phyloP scores from a whole-genome alignment of 2,113 vertebrate species.

The Pterocles orientalis region DNA sequence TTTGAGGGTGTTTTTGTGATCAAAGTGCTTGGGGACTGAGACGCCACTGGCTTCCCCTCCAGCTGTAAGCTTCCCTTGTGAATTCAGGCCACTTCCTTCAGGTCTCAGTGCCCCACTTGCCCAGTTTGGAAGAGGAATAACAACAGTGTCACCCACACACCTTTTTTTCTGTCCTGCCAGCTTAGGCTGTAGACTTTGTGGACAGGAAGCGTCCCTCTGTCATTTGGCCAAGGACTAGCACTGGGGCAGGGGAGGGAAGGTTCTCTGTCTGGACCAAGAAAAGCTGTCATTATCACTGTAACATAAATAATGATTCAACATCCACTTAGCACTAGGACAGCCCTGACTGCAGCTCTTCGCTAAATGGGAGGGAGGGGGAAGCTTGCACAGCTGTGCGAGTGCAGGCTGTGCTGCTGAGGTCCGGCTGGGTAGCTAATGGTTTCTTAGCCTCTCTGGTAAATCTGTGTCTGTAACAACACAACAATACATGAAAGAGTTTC shows the following conservation, averaged over 20 bases:
- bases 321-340: not conserved
- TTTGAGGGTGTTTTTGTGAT: not conserved
- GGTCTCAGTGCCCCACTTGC: not conserved
- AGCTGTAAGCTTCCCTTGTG: not conserved
- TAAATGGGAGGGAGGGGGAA: not conserved
- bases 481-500: not conserved
- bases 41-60: not conserved
- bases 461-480: not conserved
- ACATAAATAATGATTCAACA: slow-evolving; percentile 19
- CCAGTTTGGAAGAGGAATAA: not conserved
- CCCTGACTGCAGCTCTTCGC: not conserved
- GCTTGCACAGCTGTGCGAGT: not conserved
- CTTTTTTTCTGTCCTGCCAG: not conserved
- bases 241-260: not conserved
- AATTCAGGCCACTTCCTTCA: not conserved
- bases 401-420: not conserved
- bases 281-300: not conserved
- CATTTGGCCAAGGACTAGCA: not conserved
- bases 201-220: not conserved
- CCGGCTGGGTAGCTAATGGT: not conserved
- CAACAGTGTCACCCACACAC: not conserved
- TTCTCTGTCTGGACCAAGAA: not conserved
- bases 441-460: not conserved
- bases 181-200: not conserved
- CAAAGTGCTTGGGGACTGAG: not conserved